Percentiles rank a stretch among this genome's conserved stretches.
Conservation (phyloP, 1,140 invertebrate species). For the Eufriesea mexicana region DNA sequence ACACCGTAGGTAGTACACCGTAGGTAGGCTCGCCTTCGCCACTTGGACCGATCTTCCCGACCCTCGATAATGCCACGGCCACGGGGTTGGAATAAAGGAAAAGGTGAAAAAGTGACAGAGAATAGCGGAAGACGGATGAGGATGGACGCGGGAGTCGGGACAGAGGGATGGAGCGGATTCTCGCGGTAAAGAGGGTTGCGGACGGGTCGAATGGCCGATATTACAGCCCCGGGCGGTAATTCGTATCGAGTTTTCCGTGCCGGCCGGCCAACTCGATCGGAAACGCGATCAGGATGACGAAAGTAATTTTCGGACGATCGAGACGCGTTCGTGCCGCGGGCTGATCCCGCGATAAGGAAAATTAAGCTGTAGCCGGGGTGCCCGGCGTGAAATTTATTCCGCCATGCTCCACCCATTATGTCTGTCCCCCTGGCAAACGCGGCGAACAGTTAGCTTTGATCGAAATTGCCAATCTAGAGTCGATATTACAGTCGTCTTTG, state of each 20-base stretch:
- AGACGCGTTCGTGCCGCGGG: slow-evolving; percentile 34
- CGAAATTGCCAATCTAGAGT: slow-evolving; percentile 40
- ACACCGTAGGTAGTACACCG: no score
- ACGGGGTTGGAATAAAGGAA: not conserved
- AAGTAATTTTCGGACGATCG: slow-evolving; percentile 68
- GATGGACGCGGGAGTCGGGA: slow-evolving; percentile 17
- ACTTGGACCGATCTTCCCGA: not conserved
- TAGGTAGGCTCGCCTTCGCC: not conserved
- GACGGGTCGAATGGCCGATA: slow-evolving; percentile 63
- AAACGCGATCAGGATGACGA: slow-evolving; percentile 65
- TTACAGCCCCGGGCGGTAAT: slow-evolving; percentile 68
- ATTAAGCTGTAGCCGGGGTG: slow-evolving; percentile 19
- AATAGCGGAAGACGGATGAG: not conserved
- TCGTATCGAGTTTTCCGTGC: slow-evolving; percentile 68
- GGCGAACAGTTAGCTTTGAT: slow-evolving; percentile 19
- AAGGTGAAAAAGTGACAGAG: not conserved
- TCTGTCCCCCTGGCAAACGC: not conserved
- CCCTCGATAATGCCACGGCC: not conserved
- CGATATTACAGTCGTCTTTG: slow-evolving; percentile 26
- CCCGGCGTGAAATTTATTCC: slow-evolving; percentile 43
- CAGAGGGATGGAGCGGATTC: slow-evolving; percentile 48
- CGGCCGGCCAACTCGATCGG: slow-evolving; percentile 62
- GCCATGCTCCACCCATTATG: not conserved
- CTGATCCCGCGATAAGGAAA: slow-evolving; percentile 46
- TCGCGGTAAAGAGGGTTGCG: slow-evolving; percentile 33